Evolutionary conservation across 2,113 vertebrate genomes (phyloP).

Genomic region (Elanoides forficatus): DNA sequence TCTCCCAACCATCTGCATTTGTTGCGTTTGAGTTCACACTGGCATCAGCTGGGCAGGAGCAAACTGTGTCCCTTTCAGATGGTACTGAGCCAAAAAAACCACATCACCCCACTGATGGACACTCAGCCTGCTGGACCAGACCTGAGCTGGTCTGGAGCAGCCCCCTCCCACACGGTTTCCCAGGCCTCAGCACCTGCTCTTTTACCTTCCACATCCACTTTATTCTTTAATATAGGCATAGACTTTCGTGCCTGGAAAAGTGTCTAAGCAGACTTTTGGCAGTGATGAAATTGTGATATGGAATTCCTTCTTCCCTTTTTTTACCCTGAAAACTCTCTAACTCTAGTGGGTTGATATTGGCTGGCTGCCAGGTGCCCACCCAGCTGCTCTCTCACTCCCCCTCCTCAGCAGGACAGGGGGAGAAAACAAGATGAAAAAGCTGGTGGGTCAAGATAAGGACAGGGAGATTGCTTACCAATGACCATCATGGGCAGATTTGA

Average conservation of each 20-base stretch:
- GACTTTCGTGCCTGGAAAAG: background rate
- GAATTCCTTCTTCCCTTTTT: background rate
- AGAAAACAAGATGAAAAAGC: background rate
- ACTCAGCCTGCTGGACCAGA: background rate
- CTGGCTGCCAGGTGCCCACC: background rate
- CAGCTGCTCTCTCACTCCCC: background rate
- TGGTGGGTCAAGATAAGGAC: background rate
- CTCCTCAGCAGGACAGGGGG: background rate
- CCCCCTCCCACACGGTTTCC: background rate
- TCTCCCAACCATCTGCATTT: background rate
- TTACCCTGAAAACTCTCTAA: background rate
- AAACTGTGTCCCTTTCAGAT: background rate
- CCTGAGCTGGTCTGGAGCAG: background rate
- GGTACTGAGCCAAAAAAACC: background rate
- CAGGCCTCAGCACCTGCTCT: background rate
- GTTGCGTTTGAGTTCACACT: background rate
- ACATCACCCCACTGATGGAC: rapidly evolving
- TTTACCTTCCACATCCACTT: background rate
- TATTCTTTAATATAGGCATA: background rate
- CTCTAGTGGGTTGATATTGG: background rate
- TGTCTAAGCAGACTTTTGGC: background rate
- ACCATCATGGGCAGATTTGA: background rate
- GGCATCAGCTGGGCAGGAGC: background rate
- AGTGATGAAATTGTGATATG: background rate
- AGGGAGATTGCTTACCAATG: background rate